Percentiles rank a stretch among this genome's conserved stretches.
These are phyloP conservation scores for Paramormyrops hopkinsi DNA, from an alignment of 2,797 vertebrate species.

Conservation along the genomic window DNA sequence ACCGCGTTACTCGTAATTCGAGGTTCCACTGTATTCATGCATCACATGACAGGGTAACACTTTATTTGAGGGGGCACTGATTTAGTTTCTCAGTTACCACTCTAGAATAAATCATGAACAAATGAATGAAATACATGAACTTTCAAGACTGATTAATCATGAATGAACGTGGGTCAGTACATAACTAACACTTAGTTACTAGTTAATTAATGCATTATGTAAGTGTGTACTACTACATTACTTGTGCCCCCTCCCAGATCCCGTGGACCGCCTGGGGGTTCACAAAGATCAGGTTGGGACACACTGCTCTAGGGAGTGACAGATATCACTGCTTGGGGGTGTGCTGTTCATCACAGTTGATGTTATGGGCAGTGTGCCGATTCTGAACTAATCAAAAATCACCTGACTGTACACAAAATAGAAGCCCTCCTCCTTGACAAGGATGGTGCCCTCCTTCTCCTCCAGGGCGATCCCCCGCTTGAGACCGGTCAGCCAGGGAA, in stretches of 20 bases:
- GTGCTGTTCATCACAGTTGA: neutral
- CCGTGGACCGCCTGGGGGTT: neutral
- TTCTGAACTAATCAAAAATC: neutral
- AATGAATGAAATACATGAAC: neutral
- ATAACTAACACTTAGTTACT: neutral
- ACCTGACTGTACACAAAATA: constrained; percentile 97
- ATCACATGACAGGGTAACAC: neutral
- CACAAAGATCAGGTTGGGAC: neutral
- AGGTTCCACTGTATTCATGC: neutral
- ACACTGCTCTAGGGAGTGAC: neutral
- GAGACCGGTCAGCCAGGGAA: constrained; percentile 87
- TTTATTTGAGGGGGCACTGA: neutral
- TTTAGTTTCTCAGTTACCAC: neutral
- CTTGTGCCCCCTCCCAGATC: neutral
- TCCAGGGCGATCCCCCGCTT: constrained; percentile 78
- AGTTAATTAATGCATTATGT: neutral
- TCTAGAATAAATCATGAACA: neutral
- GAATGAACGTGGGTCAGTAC: neutral
- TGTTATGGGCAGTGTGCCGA: neutral
- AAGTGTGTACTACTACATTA: neutral
- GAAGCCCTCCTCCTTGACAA: constrained; percentile 82
- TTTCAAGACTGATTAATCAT: neutral
- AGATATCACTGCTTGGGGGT: neutral
- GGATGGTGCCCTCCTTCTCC: constrained; percentile 70
- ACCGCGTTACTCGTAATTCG: no score